Base-by-base conservation (phyloP, 2,797 vertebrate genomes). In the Melanotaenia maccullochi region DNA sequence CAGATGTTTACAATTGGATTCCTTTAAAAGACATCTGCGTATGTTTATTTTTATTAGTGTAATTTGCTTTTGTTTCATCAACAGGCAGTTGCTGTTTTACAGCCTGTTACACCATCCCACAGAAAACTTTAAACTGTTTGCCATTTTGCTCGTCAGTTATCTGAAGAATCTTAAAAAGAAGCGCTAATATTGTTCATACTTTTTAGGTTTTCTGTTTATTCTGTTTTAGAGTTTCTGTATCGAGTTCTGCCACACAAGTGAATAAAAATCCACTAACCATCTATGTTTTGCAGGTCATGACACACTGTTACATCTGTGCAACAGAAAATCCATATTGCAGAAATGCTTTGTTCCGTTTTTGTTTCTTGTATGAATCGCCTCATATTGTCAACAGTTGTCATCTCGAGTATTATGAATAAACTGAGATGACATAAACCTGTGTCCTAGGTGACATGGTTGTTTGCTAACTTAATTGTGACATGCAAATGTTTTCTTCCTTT, bases 301-400 rank as follows among this genome's bases (percentile, higher is more conserved):
- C 36, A 67, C 73, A 76, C 63, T 88, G 87, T 93, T 93, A 87
- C 85, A 62, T 75, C 79, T 74, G 67, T 71, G 60, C 58, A 67
- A 82, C 35, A 72, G 32, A 74, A 51, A 44, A 73, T 11, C 44
- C 40, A 36, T 24, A 1, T 68, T 40, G 28, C 54, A 67, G 42
- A 44, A 76, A 76, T 28, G 35, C 61, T 58, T 52, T 66, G 65
- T 24, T 76, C 28, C 52, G 33, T 18, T 60, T 40, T 56, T 62
- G 35, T 58, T 69, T 47, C 67, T 52, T 57, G 69, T 58, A 30
- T 69, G 56, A 58, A 76, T 82, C 56, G 22, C 70, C 20, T 77
- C 44, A 52, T 28, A 13, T 11, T 4, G 16, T 49, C 52, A 28
- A 24, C 52, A 68, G 18, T 67, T 71, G 62, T 83, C 60, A 78